These are phyloP conservation scores for Nemapogon koenigi DNA, from an alignment of 2,888 invertebrate genomes.

Conservation along the genomic window DNA sequence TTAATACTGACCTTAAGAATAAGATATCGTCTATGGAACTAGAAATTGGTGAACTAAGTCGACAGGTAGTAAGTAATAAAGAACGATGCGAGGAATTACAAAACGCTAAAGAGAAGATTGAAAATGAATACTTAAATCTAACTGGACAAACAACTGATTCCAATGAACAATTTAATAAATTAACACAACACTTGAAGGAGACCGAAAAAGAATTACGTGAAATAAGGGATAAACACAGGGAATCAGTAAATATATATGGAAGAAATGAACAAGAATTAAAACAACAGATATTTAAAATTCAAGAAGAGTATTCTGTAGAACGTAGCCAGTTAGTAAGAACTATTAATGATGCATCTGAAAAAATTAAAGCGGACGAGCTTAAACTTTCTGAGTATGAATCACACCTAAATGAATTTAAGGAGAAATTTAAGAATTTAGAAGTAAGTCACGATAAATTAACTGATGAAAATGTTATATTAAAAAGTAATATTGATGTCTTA, in stretches of 20 bases:
- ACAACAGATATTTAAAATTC: slow-evolving; percentile 48
- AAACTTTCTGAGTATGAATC: slow-evolving; percentile 41
- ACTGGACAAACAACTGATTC: slow-evolving; percentile 67
- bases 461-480: slow-evolving; percentile 49
- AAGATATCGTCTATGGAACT: slow-evolving; percentile 56
- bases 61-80: slow-evolving; percentile 59
- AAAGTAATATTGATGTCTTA: slow-evolving; percentile 42
- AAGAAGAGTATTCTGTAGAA: slow-evolving; percentile 44
- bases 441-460: slow-evolving; percentile 37
- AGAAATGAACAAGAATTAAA: slow-evolving; percentile 54
- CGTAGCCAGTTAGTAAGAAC: slow-evolving; percentile 40
- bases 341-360: slow-evolving; percentile 39
- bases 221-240: slow-evolving; percentile 51
- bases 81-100: slow-evolving; percentile 64
- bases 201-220: slow-evolving; percentile 65
- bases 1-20: slow-evolving; percentile 37
- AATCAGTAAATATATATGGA: slow-evolving; percentile 44
- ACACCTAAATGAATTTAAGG: slow-evolving; percentile 28
- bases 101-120: slow-evolving; percentile 63
- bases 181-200: slow-evolving; percentile 60
- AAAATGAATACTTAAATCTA: slow-evolving; percentile 64
- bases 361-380: slow-evolving; percentile 35
- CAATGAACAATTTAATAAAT: slow-evolving; percentile 60
- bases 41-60: slow-evolving; percentile 61
- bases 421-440: slow-evolving; percentile 34